These are phyloP conservation scores for Drosophila pullipes DNA, from an alignment of 2,888 invertebrate species.

Conservation along the genomic window DNA sequence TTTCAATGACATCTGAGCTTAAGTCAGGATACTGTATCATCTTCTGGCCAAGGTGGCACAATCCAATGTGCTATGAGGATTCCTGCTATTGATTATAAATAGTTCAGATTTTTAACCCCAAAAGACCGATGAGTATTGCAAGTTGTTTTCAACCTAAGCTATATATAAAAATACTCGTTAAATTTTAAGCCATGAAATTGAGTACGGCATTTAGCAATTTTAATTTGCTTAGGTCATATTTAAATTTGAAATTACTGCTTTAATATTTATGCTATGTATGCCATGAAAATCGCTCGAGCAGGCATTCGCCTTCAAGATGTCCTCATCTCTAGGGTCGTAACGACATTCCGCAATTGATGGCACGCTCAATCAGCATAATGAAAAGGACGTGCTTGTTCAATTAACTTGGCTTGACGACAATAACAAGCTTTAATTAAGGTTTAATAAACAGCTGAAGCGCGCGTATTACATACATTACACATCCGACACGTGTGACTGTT, in stretches of 20 bases:
- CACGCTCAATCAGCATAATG: conserved; percentile 68
- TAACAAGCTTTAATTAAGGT: conserved; percentile 75
- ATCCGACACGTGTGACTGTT: conserved; percentile 61
- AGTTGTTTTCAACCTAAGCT: neutral
- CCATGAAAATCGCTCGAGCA: neutral
- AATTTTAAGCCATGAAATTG: neutral
- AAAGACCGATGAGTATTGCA: no score
- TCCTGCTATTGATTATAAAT: neutral
- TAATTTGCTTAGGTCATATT: neutral
- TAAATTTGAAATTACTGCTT: neutral
- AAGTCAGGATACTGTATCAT: neutral
- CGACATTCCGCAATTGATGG: conserved; percentile 13
- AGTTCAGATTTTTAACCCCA: neutral
- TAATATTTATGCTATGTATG: neutral
- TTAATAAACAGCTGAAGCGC: conserved; percentile 69
- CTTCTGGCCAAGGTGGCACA: neutral
- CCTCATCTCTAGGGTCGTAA: conserved; percentile 1
- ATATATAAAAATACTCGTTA: neutral
- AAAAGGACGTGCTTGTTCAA: conserved; percentile 65
- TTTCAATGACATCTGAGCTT: neutral
- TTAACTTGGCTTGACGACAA: conserved; percentile 63
- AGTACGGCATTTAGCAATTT: neutral
- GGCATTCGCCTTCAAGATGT: conserved; percentile 2
- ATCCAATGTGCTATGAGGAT: neutral
- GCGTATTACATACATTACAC: conserved; percentile 50